Percentiles rank a stretch among this genome's conserved stretches.
phyloP scores from a whole-genome alignment of 2,888 invertebrate genomes.

The Noctua janthe region DNA sequence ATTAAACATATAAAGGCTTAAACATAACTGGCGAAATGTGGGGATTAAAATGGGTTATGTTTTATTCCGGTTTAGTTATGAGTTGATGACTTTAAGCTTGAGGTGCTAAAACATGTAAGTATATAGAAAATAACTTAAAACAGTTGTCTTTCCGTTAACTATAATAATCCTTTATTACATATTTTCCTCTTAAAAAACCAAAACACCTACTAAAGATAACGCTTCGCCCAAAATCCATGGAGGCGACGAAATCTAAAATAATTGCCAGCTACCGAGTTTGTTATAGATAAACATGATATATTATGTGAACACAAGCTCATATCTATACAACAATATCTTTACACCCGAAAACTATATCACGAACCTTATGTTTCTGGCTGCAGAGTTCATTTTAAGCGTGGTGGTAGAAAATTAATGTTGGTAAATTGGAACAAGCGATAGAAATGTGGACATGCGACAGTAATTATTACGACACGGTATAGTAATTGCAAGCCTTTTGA shows the following conservation, averaged over 20 bases:
- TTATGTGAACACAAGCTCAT: conserved; percentile 71
- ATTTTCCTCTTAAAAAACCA: conserved; percentile 9
- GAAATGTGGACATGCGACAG: conserved; percentile 70
- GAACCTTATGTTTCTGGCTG: not conserved
- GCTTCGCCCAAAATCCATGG: conserved; percentile 69
- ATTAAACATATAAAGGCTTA: too few relatives aligned
- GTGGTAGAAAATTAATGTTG: conserved; percentile 7
- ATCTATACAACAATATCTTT: conserved; percentile 61
- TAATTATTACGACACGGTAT: conserved; percentile 76
- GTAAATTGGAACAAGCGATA: conserved; percentile 63
- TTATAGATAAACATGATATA: conserved; percentile 78
- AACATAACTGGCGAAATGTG: too few relatives aligned
- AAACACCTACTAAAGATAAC: conserved; percentile 60
- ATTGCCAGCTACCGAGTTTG: conserved; percentile 79
- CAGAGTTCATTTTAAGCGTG: conserved; percentile 48
- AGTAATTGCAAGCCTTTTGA: conserved; percentile 72
- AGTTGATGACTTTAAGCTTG: not conserved
- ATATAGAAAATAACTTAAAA: not conserved
- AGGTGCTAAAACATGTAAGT: not conserved
- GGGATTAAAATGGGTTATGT: too few relatives aligned
- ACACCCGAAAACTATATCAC: conserved; percentile 1
- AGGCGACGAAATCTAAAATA: conserved; percentile 78
- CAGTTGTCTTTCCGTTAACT: not conserved
- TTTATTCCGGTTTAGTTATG: not conserved
- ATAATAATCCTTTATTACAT: not conserved